Evolutionary conservation across 35 echinoderm and acorn worm species (phyloP), one percentile per base, ranked within the genome.

Genomic region (Apostichopus parvimensis): DNA sequence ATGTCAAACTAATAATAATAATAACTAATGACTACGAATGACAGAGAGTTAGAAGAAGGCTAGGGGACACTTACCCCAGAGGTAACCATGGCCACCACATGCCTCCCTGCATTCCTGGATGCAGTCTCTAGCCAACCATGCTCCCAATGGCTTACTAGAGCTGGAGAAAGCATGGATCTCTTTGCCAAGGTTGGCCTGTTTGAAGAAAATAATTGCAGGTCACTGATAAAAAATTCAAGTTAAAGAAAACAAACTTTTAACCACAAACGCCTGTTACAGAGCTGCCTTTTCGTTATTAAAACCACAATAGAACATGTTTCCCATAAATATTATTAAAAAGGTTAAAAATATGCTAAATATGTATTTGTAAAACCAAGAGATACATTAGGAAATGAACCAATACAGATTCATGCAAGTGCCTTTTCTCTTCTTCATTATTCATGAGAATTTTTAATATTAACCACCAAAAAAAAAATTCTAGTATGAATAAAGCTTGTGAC

Each of bases 51-150:
- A 45, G 34, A 45, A 45, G 34, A 45, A 45, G 34, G 34, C 34
- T 45, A 45, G 34, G 58, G 12, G 58, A 26, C 15, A 70, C 92
- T 94, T 88, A 96, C 95, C 93, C 59, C 89, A 93, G 4, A 99
- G 83, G 79, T 96, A 99, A 4, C 97, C 97, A 91, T 99, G 95
- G 4, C 97, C 97, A 20, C 97, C 97, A 80, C 97, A 99, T 5
- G 97, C 97, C 83, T 98, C 97, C 73, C 97, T 96, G 62, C 95
- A 94, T 76, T 99, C 95, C 61, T 96, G 97, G 79, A 99, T 96
- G 60, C 90, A 91, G 82, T 99, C 95, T 78, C 97, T 91, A 1
- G 95, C 97, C 22, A 91, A 70, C 97, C 97, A 99, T 17, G 93
- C 68, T 56, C 87, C 77, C 8, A 99, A 72, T 0, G 97, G 95